These are phyloP conservation scores for Eupithecia insigniata DNA, from an alignment of 2,888 invertebrate genomes.

Conservation along the genomic window DNA sequence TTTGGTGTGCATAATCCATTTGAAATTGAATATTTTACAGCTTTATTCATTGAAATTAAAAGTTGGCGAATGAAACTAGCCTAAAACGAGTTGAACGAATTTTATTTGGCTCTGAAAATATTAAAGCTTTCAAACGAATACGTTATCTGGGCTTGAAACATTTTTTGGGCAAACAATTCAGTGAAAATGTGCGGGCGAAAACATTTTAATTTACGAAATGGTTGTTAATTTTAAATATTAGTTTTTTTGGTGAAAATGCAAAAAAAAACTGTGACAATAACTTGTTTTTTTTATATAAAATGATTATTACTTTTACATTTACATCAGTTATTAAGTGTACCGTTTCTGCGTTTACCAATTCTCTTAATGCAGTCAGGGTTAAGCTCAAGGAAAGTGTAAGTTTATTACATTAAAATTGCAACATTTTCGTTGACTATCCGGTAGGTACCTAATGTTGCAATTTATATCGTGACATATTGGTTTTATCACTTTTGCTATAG, in stretches of 20 bases:
- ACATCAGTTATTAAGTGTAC: too few relatives aligned
- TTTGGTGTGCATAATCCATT: too few relatives aligned
- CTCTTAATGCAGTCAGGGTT: not conserved
- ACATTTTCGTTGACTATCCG: slow-evolving; percentile 1
- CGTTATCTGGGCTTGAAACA: slow-evolving; percentile 10
- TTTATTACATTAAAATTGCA: slow-evolving; percentile 7
- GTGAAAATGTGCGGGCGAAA: slow-evolving; percentile 19
- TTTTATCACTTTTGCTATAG: slow-evolving; percentile 11
- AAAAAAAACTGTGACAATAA: not conserved
- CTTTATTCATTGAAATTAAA: not conserved
- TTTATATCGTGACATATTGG: slow-evolving; percentile 16
- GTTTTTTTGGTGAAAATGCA: not conserved
- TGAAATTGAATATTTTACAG: not conserved
- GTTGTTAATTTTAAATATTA: slow-evolving; percentile 15
- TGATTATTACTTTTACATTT: not conserved
- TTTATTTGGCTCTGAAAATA: slow-evolving; percentile 18
- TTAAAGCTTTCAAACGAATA: slow-evolving; percentile 23
- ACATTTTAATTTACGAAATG: slow-evolving; percentile 28
- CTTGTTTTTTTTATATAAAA: not conserved
- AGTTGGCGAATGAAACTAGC: not conserved
- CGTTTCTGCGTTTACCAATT: not conserved
- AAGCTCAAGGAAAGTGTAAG: not conserved
- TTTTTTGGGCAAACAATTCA: slow-evolving; percentile 24
- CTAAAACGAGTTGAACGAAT: not conserved
- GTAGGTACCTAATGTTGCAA: slow-evolving; percentile 12